Percentiles rank a stretch among this genome's conserved stretches.
Conservation (phyloP, 1,140 invertebrate species). For the Micrasema minimum region DNA sequence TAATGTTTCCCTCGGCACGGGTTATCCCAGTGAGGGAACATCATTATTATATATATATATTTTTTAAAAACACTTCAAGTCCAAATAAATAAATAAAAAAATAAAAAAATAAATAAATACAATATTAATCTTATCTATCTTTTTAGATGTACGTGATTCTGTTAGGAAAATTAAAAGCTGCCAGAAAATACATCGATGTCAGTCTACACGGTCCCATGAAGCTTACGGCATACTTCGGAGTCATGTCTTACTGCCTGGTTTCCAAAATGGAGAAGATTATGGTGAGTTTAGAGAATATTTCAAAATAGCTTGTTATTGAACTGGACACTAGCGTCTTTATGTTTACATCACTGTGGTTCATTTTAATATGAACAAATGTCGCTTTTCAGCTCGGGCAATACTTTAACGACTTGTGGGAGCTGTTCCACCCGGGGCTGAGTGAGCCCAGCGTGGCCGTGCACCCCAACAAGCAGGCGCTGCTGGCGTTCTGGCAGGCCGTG, state of each 20-base stretch:
- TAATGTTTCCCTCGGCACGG: too few relatives aligned
- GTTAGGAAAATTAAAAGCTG: constrained; percentile 79
- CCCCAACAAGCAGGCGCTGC: constrained; percentile 93
- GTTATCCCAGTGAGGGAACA: too few relatives aligned
- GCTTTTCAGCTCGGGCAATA: constrained; percentile 83
- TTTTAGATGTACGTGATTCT: constrained; percentile 80
- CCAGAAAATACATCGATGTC: constrained; percentile 86
- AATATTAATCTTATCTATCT: not conserved
- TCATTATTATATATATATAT: too few relatives aligned
- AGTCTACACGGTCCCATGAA: constrained; percentile 89
- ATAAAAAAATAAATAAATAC: too few relatives aligned
- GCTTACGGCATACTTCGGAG: constrained; percentile 90
- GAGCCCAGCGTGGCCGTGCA: constrained; percentile 94
- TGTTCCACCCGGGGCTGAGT: constrained; percentile 94
- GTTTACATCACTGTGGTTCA: too few relatives aligned
- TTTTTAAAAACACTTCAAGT: too few relatives aligned
- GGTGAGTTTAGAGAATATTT: constrained; percentile 69
- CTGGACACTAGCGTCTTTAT: too few relatives aligned
- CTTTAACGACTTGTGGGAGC: constrained; percentile 90
- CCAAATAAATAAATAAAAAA: too few relatives aligned
- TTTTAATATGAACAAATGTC: too few relatives aligned
- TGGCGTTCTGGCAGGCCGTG: constrained; percentile 93
- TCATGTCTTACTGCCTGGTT: constrained; percentile 90
- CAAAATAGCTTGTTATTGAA: too few relatives aligned
- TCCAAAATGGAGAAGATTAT: constrained; percentile 91